Evolutionary conservation across 1,140 invertebrate genomes (phyloP), one percentile per base, ranked within the genome.

Genomic region (Neelides sp.): DNA sequence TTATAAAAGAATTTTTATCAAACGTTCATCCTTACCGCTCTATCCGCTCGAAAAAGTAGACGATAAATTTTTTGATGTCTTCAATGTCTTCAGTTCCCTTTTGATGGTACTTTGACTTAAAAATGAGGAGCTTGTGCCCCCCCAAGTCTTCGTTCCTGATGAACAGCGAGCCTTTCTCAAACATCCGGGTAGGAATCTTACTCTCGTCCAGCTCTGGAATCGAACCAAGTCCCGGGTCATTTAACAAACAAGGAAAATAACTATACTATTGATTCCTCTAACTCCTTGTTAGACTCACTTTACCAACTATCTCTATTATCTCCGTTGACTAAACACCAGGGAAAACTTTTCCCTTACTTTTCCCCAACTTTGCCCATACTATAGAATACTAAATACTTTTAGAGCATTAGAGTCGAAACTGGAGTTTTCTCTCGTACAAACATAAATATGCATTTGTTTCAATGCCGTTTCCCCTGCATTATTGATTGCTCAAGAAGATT

Each of bases 21-120:
- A 28, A 20, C 34, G 15, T 45, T 39, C n/a, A 34, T 46, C 55
- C 46, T 48, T 67, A 80, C 78, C 76, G 76, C 69, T 91, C 85
- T 41, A 82, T 66, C 59, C 84, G 71, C 65, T 96, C 90, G 55
- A 94, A 78, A 80, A 82, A 88, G 65, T 90, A 94, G 2, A 91
- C 78, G 36, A 93, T 75, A 61, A 82, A 80, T 64, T 75, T 78
- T 64, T 88, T 85, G 4, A 91, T 63, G 27, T 85, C 79, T 3
- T 78, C 75, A 55, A 81, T 75, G 59, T 84, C 77, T 61, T 78
- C 76, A 10, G 72, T 66, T 41, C 83, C 83, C 71, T 89, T 92
- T 1, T 71, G 64, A 58, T 89, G 80, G 57, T 80, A 72, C 64
- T 81, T 85, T 8, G 77, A 79, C 63, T 79, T 82, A 55, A 87